Conservation (phyloP, 1,140 invertebrate genomes). For the Drosophila santomea region DNA sequence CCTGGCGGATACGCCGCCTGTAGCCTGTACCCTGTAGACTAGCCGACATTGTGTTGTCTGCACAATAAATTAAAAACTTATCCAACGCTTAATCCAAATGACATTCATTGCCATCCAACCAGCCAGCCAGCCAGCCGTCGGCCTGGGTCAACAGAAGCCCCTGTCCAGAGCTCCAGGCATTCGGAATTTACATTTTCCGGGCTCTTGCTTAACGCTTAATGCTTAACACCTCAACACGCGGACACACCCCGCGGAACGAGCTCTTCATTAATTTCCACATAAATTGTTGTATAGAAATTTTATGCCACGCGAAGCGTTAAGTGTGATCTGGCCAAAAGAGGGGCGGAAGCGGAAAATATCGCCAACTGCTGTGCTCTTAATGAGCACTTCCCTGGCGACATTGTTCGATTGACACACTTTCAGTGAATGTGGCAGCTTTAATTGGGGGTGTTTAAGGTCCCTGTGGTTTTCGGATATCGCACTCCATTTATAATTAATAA, state of each 20-base stretch:
- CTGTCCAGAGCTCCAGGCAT: conserved; percentile 25
- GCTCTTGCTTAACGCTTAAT: conserved; percentile 41
- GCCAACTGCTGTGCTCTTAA: conserved; percentile 61
- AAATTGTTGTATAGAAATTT: conserved; percentile 70
- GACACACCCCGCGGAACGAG: conserved; percentile 34
- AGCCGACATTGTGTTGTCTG: conserved; percentile 55
- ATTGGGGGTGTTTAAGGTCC: neutral
- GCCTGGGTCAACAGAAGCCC: conserved; percentile 41
- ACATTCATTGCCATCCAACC: conserved; percentile 65
- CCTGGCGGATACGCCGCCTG: conserved; percentile 8
- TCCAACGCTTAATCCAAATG: conserved; percentile 74
- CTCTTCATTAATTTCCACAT: conserved; percentile 75
- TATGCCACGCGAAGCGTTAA: conserved; percentile 74
- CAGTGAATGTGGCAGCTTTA: conserved; percentile 19
- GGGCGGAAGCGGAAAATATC: conserved; percentile 17
- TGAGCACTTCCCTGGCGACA: conserved; percentile 57
- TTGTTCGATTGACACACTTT: conserved; percentile 43
- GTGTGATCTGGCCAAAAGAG: conserved; percentile 30
- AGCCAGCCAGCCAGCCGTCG: conserved; percentile 36
- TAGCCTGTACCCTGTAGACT: conserved; percentile 7
- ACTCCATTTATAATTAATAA: neutral
- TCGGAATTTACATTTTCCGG: conserved; percentile 55
- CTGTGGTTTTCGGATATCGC: neutral
- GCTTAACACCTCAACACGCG: conserved; percentile 74
- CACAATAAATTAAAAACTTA: conserved; percentile 82